Base-by-base conservation (phyloP, 2,888 invertebrate genomes). In the Yponomeuta evonymella region DNA sequence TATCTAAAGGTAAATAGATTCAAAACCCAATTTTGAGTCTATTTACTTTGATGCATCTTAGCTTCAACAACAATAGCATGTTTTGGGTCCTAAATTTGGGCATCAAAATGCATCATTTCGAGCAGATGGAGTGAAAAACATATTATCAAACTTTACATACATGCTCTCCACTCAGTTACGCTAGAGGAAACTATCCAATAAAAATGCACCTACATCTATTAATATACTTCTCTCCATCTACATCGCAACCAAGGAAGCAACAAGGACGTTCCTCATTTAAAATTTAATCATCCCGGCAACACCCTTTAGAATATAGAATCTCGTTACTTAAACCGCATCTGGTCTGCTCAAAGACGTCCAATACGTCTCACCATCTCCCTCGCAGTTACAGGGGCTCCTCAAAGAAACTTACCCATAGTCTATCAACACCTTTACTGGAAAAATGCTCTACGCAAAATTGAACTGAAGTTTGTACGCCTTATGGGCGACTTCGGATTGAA, bases 241-340 rank as follows among this genome's bases (percentile, higher is more conserved):
- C 51, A 15, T 15, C 51, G 12, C 51, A 1, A 58, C 8, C 15
- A 12, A 58, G 15, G 15, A 8, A 12, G 51, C 51, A 2, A 58
- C 51, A 58, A 58, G 51, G 51, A 58, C 51, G 51, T 67, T 43
- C 62, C 72, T 62, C 69, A 65, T 68, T 71, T 70, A 70, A 77
- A 77, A 76, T 73, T 71, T 75, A 73, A 79, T 78, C 77, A 78
- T 79, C 79, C 78, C 71, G 30, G 69, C 71, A 76, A 70, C 77
- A 76, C 23, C 73, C 76, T 76, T 72, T 78, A 74, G 72, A 72
- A 71, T 82, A 80, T 81, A 80, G 84, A 86, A 87, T 82, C 83
- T 86, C 82, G 81, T 87, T 87, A 87, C 83, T 81, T 79, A 79
- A 78, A 83, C 83, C 83, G 85, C 87, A 87, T 86, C 86, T 87